Evolutionary conservation across 2,797 vertebrate genomes (phyloP).

Genomic region (Tachyglossus aculeatus): DNA sequence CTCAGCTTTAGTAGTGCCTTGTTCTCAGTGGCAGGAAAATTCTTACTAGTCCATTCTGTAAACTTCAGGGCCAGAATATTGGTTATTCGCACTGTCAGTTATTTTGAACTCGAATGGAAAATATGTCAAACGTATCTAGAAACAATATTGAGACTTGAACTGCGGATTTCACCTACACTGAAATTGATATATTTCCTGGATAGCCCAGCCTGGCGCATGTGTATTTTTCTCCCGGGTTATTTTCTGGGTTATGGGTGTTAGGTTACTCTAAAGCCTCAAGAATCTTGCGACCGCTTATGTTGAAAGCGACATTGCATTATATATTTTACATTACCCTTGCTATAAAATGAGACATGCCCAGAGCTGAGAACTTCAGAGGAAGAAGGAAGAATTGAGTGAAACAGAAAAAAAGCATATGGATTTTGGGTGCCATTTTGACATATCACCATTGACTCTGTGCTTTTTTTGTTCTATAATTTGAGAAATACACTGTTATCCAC

Average conservation of each 20-base stretch:
- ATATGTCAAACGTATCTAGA: neutral
- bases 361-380: too few species aligned
- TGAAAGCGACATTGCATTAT: too few species aligned
- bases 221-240: constrained; percentile 18
- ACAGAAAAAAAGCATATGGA: neutral
- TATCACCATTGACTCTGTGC: neutral
- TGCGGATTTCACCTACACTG: constrained; percentile 1
- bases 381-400: neutral
- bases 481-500: constrained; percentile 11
- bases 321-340: too few species aligned
- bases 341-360: too few species aligned
- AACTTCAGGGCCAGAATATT: neutral
- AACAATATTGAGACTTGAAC: neutral
- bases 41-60: neutral
- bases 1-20: neutral
- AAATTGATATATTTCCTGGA: constrained; percentile 20
- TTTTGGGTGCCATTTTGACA: constrained; percentile 12
- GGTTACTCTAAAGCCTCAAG: constrained; percentile 40
- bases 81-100: neutral
- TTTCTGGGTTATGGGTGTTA: constrained; percentile 17
- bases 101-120: constrained; percentile 9
- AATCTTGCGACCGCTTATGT: too few species aligned
- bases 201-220: constrained; percentile 6
- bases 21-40: constrained; percentile 5
- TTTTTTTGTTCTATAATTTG: constrained; percentile 4